Evolutionary conservation across 2,888 invertebrate species (phyloP), one percentile per base, ranked within the genome.

Genomic region (Athalia cordata): DNA sequence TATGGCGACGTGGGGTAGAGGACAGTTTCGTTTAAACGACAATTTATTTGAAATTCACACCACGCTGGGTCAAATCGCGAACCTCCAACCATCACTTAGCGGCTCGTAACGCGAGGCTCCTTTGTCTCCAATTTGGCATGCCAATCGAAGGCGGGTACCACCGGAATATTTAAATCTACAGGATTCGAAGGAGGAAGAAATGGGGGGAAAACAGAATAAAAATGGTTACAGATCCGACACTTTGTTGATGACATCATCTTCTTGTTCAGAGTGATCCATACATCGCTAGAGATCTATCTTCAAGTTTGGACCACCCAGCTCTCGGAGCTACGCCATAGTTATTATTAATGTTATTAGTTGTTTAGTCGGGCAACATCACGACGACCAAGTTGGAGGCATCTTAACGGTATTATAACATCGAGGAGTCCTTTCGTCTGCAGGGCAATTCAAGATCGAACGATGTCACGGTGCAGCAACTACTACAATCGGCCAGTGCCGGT

Each of bases 21-120:
- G 57, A 72, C 72, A 72, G 72, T 72, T 72, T 50, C 75, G 47
- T 62, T 75, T 61, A 75, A 29, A 75, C 61, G 75, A 50, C 75
- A 50, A 72, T 75, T 75, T 62, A 75, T 61, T 75, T 62, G 62
- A 7, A n/a, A 75, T 75, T 61, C 75, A 75, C 43, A 50, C 13
- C 75, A 75, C 75, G 75, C 59, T 75, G 62, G 62, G 75, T 75
- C 50, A 64, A 45, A 75, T 64, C 62, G 75, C 6, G 64, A 50
- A 50, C 62, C 72, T 72, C 59, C 59, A 29, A 43, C 59, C 75
- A 75, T 75, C 62, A 62, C 62, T 62, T 64, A 62, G 50, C 61
- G 50, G 64, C 50, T 11, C 43, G 62, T 43, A 11, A n/a, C 45
- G n/a, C 43, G 9, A 5, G 4, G 43, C 11, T 11, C 29, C 47